Percentiles rank a stretch among this genome's conserved stretches.
phyloP scores from a whole-genome alignment of 2,797 vertebrate species.

The Lophotriccus pileatus region DNA sequence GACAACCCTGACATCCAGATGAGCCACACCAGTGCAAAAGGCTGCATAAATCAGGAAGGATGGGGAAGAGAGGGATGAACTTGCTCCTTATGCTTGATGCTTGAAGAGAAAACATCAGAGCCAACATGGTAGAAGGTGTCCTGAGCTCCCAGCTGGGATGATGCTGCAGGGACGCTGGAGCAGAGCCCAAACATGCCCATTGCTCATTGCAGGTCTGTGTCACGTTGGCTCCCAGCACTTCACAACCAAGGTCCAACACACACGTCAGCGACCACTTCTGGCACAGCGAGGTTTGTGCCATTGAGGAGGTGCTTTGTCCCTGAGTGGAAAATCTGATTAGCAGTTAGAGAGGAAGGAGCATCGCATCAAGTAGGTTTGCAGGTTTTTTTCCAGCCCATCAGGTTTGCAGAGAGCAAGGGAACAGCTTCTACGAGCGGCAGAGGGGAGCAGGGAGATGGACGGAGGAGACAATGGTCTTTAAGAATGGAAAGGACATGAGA shows the following conservation, averaged over 20 bases:
- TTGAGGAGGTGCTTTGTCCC: background rate
- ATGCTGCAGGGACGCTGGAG: background rate
- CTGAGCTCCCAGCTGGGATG: background rate
- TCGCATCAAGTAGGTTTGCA: background rate
- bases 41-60: background rate
- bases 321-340: background rate
- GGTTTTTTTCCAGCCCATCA: background rate
- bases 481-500: constrained; percentile 63
- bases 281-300: fast-evolving
- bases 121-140: background rate
- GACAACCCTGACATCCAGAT: fast-evolving
- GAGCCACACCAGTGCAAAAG: background rate
- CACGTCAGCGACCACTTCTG: fast-evolving
- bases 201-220: background rate
- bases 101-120: background rate
- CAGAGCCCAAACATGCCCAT: background rate
- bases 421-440: background rate
- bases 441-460: background rate
- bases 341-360: background rate
- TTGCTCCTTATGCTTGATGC: background rate
- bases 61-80: background rate
- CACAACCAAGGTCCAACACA: background rate
- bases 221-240: background rate
- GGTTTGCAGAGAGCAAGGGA: background rate
- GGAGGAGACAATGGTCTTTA: constrained; percentile 5